Evolutionary conservation across 1,140 invertebrate genomes (phyloP), one percentile per base, ranked within the genome.

Genomic region (Drosophila tsacasi): DNA sequence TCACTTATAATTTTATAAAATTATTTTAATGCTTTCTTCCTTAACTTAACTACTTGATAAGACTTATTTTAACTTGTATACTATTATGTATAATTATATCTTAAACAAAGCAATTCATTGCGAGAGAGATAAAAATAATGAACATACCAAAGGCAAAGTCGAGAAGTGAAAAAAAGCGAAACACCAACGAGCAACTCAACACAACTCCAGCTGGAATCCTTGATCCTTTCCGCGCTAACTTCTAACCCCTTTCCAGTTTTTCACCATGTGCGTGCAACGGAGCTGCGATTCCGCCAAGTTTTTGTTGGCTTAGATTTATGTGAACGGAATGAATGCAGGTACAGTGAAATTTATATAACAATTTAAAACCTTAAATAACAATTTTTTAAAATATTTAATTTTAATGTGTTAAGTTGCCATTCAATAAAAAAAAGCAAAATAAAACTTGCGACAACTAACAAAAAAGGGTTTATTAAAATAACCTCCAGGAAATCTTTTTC

Each of bases 111-210:
- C 21, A n/a, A 23, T 57, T 90, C 85, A 90, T 90, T 90, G 85
- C 85, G 65, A 89, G 73, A 89, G 83, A 90, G 85, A 90, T 90
- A 90, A 90, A 90, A 90, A 89, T 89, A 90, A 90, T 90, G 85
- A 90, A 90, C 85, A 90, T 87, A 89, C 77, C 84, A 89, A 87
- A 87, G 85, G 85, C 81, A 87, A 87, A 89, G 81, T 87, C 84
- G 79, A 71, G 40, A 78, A 60, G 52, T 74, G 58, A 66, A 73
- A 79, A 65, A 75, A 52, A 50, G 9, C 25, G n/a, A 68, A 79
- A 75, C 57, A 81, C 64, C 82, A 63, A 76, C 61, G 60, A 85
- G 69, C 75, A 85, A 86, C 83, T 79, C 78, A 80, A 68, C 82
- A 78, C 55, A 82, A 57, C 61, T 67, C 50, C 74, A 74, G 68